phyloP scores from a whole-genome alignment of 2,888 invertebrate genomes.

The Leptothorax acervorum region DNA sequence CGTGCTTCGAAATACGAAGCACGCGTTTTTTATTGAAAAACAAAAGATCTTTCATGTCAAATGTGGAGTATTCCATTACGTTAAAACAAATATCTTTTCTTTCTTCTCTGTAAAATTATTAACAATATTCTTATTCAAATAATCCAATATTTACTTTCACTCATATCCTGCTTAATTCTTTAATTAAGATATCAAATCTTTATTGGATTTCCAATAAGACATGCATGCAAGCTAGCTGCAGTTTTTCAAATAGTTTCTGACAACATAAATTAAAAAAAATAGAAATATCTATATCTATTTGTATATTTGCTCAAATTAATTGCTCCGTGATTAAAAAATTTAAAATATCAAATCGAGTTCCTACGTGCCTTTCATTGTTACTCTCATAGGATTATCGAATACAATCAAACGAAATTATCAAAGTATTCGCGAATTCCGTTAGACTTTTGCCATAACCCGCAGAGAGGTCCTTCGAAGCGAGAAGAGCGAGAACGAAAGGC shows the following conservation, averaged over 20 bases:
- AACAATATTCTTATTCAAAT: not conserved
- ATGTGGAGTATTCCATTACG: not conserved
- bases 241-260: not conserved
- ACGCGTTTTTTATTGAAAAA: not conserved
- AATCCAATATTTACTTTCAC: not conserved
- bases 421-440: not conserved
- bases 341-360: not conserved
- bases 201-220: not conserved
- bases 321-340: not conserved
- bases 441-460: not conserved
- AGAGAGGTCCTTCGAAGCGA: conserved; percentile 16
- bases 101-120: not conserved
- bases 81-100: not conserved
- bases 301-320: not conserved
- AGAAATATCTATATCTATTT: not conserved
- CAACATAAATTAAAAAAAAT: not conserved
- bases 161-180: not conserved
- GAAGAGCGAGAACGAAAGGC: conserved; percentile 28
- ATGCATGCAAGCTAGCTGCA: not conserved
- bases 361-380: conserved; percentile 6
- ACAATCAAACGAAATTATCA: not conserved
- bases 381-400: not conserved
- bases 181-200: not conserved
- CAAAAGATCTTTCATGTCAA: not conserved
- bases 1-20: not conserved